Conservation (phyloP, 2,113 vertebrate species). For the Dascyllus trimaculatus region DNA sequence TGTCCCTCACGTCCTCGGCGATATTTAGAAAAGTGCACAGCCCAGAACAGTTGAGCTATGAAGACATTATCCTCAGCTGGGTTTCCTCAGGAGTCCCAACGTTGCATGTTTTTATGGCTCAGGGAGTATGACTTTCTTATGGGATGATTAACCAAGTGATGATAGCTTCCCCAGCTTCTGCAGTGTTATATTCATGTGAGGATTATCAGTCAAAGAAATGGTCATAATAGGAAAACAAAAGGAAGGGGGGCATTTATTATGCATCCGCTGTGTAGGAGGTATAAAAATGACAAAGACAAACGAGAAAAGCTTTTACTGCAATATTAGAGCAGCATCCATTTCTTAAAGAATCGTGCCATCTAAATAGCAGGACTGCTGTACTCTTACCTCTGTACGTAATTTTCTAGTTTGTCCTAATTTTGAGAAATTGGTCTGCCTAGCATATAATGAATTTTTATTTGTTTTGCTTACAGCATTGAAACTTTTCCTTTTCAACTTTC, state of each 20-base stretch:
- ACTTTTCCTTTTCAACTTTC: too few species aligned
- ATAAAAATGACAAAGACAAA: not conserved
- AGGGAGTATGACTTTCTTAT: not conserved
- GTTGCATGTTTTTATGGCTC: constrained; percentile 26
- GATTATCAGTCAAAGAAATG: not conserved
- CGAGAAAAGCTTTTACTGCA: not conserved
- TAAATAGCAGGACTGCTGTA: not conserved
- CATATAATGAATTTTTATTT: too few species aligned
- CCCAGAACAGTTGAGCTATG: constrained; percentile 24
- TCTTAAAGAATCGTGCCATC: not conserved
- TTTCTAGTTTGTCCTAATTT: too few species aligned
- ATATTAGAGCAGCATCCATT: not conserved
- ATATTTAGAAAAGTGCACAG: constrained; percentile 44
- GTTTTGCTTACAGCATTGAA: too few species aligned
- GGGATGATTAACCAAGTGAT: constrained; percentile 14
- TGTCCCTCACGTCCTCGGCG: constrained; percentile 49
- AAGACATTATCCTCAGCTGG: constrained; percentile 32
- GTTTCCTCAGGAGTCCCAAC: constrained; percentile 25
- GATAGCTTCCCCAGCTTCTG: not conserved
- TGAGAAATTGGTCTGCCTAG: too few species aligned
- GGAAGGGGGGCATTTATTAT: not conserved
- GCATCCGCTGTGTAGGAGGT: not conserved
- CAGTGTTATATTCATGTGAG: not conserved
- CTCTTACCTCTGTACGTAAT: too few species aligned
- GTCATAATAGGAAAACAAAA: not conserved